phyloP scores from a whole-genome alignment of 2,888 invertebrate species.

The Calephelis perditalis region DNA sequence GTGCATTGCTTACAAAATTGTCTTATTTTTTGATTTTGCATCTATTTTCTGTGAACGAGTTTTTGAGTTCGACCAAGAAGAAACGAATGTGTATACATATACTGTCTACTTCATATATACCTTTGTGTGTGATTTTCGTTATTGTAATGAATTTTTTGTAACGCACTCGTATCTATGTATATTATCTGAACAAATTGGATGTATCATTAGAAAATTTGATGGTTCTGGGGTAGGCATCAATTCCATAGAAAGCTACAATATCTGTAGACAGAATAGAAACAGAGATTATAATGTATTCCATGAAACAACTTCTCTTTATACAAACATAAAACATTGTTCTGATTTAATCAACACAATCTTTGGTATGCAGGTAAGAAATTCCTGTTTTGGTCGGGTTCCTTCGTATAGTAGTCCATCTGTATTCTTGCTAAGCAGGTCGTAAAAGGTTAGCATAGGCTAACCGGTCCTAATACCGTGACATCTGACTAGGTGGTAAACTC shows the following conservation, averaged over 20 bases:
- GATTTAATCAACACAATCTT: slow-evolving; percentile 17
- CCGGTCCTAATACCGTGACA: no score
- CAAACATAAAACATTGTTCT: slow-evolving; percentile 17
- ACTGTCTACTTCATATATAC: background rate
- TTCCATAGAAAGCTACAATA: background rate
- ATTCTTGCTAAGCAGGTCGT: no score
- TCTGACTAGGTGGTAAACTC: no score
- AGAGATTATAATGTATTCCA: background rate
- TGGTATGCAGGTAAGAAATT: slow-evolving; percentile 15
- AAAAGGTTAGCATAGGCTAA: no score
- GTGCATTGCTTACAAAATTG: no score
- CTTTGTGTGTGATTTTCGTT: background rate
- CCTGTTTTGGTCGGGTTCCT: no score
- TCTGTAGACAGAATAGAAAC: background rate
- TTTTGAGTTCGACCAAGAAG: no score
- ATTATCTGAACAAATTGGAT: background rate
- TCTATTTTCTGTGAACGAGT: background rate
- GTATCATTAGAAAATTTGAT: background rate
- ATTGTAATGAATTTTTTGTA: background rate
- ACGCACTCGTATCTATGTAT: background rate
- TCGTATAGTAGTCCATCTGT: no score
- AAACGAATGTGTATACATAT: no score
- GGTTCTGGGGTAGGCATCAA: background rate
- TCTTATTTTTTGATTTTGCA: background rate
- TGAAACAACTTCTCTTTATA: slow-evolving; percentile 10